Percentiles rank a stretch among this genome's conserved stretches.
phyloP scores from a whole-genome alignment of 2,797 vertebrate species.

The Sandelia bainsii region DNA sequence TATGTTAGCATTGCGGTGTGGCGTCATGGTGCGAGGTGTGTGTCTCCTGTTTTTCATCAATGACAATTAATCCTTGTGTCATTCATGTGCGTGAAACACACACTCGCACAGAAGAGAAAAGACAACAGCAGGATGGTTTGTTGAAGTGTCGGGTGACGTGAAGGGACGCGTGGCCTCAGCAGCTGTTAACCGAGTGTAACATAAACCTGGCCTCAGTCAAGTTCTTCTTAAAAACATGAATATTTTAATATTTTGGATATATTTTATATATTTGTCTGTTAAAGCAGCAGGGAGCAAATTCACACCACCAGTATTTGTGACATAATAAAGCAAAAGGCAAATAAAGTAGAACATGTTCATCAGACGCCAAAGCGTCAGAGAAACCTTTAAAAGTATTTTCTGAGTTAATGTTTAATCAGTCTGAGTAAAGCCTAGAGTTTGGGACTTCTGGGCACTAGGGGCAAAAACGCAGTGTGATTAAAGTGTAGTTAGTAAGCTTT shows the following conservation, averaged over 20 bases:
- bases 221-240: conserved; percentile 24
- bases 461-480: too few relatives aligned
- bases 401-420: too few relatives aligned
- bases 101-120: neutral
- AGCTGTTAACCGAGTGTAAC: conserved; percentile 47
- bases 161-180: conserved; percentile 41
- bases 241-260: neutral
- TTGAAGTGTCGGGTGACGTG: conserved; percentile 55
- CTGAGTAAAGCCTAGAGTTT: too few relatives aligned
- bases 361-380: neutral
- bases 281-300: neutral
- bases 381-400: neutral
- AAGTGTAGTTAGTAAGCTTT: neutral
- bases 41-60: conserved; percentile 8
- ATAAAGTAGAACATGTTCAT: neutral
- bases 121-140: conserved; percentile 25
- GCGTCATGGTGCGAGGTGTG: rapidly evolving
- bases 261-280: neutral
- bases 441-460: neutral
- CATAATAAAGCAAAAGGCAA: too few relatives aligned
- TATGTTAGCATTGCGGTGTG: rapidly evolving
- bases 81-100: conserved; percentile 1
- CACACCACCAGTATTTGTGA: neutral
- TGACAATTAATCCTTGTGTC: conserved; percentile 25
- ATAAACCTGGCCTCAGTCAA: conserved; percentile 1